Percentiles rank a stretch among this genome's conserved stretches.
Evolutionary conservation across 2,888 invertebrate genomes (phyloP).

Genomic region (Drosophila atroscutellata): DNA sequence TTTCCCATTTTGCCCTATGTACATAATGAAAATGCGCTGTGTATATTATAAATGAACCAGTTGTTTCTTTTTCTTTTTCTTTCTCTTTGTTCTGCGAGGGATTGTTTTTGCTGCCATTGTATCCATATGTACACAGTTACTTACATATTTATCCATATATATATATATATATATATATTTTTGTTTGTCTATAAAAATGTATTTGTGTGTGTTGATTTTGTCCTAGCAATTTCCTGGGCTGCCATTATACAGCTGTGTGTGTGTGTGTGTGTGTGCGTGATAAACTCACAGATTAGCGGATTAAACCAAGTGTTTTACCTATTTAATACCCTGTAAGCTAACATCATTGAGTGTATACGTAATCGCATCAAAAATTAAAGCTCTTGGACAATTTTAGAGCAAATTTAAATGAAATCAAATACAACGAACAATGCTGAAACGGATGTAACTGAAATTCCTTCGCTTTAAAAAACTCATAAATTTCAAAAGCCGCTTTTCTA

Average conservation of each 20-base stretch:
- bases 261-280: constrained; percentile 33
- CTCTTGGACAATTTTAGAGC: background rate
- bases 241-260: constrained; percentile 20
- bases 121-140: constrained; percentile 2
- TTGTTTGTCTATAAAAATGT: constrained; percentile 2
- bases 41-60: constrained; percentile 61
- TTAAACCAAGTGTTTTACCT: constrained; percentile 67
- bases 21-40: constrained; percentile 54
- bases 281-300: constrained; percentile 65
- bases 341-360: background rate
- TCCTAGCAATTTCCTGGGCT: constrained; percentile 53
- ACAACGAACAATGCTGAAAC: background rate
- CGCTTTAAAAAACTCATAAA: no score
- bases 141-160: constrained; percentile 17
- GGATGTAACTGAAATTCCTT: background rate
- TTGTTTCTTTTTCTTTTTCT: constrained; percentile 18
- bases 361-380: background rate
- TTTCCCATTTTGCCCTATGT: constrained; percentile 37
- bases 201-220: constrained; percentile 34
- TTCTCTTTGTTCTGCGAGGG: background rate
- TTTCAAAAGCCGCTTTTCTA: background rate
- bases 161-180: constrained; percentile 12
- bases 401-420: background rate
- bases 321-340: constrained; percentile 30
- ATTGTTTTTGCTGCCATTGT: constrained; percentile 35